phyloP scores from a whole-genome alignment of 2,888 invertebrate genomes.

The Camponotus fellah region DNA sequence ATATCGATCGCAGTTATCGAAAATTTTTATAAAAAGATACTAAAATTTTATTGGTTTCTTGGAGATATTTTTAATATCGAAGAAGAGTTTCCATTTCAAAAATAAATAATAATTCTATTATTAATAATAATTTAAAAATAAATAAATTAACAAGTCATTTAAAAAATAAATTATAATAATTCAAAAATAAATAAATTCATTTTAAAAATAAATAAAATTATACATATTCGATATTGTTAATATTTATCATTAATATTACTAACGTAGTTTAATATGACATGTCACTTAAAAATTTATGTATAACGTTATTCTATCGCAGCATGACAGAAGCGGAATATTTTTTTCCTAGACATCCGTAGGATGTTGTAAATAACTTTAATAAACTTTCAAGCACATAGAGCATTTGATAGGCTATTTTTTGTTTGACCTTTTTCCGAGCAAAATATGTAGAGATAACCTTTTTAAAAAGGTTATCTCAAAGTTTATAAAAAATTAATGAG shows the following conservation, averaged over 20 bases:
- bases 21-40: not conserved
- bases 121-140: too few relatives aligned
- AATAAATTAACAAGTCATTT: too few relatives aligned
- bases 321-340: slow-evolving; percentile 17
- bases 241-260: not conserved
- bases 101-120: not conserved
- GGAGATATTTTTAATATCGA: not conserved
- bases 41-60: not conserved
- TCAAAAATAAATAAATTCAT: too few relatives aligned
- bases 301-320: not conserved
- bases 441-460: slow-evolving; percentile 45
- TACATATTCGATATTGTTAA: not conserved
- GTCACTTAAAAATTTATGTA: not conserved
- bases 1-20: not conserved
- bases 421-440: slow-evolving; percentile 35
- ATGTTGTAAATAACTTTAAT: slow-evolving; percentile 34
- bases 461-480: slow-evolving; percentile 36
- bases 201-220: not conserved
- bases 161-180: too few relatives aligned
- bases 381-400: not conserved
- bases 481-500: slow-evolving; percentile 30
- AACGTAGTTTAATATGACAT: not conserved
- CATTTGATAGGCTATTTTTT: slow-evolving; percentile 43
- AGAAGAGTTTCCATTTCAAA: not conserved
- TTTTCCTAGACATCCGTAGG: not conserved